phyloP scores from a whole-genome alignment of 2,888 invertebrate species.

The Leptinotarsa rubiginosa region DNA sequence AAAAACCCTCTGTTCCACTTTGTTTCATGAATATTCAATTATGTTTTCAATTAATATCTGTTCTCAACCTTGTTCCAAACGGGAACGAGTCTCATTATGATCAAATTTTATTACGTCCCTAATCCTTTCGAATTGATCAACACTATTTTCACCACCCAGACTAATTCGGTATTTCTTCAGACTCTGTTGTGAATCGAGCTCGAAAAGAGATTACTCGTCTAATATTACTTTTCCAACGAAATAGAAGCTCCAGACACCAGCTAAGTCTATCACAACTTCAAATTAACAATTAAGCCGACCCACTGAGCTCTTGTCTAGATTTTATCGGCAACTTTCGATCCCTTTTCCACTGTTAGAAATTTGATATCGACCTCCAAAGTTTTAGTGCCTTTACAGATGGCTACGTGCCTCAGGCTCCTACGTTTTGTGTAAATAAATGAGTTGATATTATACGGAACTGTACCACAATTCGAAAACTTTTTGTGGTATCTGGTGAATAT shows the following conservation, averaged over 20 bases:
- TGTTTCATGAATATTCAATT: no score
- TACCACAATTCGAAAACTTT: not conserved
- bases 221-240: not conserved
- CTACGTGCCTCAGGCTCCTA: constrained; percentile 34
- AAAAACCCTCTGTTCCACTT: no score
- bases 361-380: constrained; percentile 40
- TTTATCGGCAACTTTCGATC: constrained; percentile 43
- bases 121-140: not conserved
- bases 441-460: not conserved
- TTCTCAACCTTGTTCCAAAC: no score
- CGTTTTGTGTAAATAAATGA: not conserved
- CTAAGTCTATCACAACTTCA: constrained; percentile 23
- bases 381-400: constrained; percentile 43
- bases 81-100: no score
- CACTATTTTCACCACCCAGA: not conserved
- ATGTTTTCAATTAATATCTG: no score
- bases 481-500: not conserved
- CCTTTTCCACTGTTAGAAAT: constrained; percentile 42
- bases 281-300: constrained; percentile 51
- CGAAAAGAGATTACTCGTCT: not conserved
- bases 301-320: constrained; percentile 47
- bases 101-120: no score
- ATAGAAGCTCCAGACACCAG: no score
- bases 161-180: not conserved
- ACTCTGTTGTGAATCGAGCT: not conserved